Conservation (phyloP, 2,113 vertebrate genomes). For the Varanus komodoensis region DNA sequence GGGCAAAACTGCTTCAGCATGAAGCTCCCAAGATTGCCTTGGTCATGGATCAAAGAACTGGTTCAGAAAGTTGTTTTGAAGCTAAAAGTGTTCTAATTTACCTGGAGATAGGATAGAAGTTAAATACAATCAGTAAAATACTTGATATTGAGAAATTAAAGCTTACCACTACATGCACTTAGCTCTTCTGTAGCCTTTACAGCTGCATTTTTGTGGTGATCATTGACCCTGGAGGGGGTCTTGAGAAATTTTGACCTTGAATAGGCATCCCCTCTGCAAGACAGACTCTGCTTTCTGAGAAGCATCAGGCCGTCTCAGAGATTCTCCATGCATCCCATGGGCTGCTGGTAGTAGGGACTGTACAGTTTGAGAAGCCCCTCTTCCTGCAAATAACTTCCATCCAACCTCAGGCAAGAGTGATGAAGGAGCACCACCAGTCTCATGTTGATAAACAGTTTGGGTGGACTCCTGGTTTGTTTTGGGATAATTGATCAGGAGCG, state of each 20-base stretch:
- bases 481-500: neutral
- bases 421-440: neutral
- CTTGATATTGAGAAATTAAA: neutral
- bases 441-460: neutral
- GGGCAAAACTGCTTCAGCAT: neutral
- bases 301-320: neutral
- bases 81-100: neutral
- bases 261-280: neutral
- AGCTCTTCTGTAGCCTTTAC: neutral
- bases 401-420: neutral
- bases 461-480: neutral
- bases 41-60: neutral
- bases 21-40: neutral
- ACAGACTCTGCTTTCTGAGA: neutral
- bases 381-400: neutral
- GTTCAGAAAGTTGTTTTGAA: neutral
- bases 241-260: neutral
- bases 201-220: neutral
- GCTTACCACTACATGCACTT: neutral
- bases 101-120: neutral
- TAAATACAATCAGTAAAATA: neutral
- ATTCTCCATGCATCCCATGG: neutral
- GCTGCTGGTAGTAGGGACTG: neutral
- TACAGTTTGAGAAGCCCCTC: neutral
- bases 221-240: neutral